Evolutionary conservation across 1,140 invertebrate species (phyloP), one percentile per base, ranked within the genome.

Genomic region (Pogonomyrmex californicus): DNA sequence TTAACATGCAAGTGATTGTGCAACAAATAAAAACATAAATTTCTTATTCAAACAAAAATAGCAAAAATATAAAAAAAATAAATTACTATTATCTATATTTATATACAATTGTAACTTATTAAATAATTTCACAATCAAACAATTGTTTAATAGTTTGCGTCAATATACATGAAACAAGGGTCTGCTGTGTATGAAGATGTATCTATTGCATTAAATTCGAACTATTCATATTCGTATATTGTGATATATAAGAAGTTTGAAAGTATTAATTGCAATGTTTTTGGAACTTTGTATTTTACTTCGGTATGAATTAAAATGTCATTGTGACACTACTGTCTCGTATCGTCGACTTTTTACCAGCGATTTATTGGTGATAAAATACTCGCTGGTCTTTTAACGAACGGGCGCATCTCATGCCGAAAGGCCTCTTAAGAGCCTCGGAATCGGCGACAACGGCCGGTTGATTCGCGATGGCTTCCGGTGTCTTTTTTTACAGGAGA

Each of bases 381-480:
- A 71, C 51, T 82, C 65, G 23, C 51, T 30, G 51, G 49, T 23
- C 65, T 56, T 82, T 73, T 73, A 82, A 82, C 66, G 51, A 82
- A 38, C 38, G 41, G 51, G 4, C 30, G 30, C 51, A 58, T 73
- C 51, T 73, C 66, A 41, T 41, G 66, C 51, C 79, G 66, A 82
- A 73, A 82, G 66, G 38, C 66, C 23, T 51, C 23, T 71, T 82
- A 71, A 68, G 51, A 44, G 38, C 36, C 66, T 44, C 38, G 12
- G 56, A 86, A 49, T 77, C 76, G 60, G 41, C 58, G 76, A 68
- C 78, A 81, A 77, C 79, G 90, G 87, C 49, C 89, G 51, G 51
- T 79, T 87, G 86, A 90, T 88, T 81, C 82, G 83, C 87, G 75
- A 88, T 79, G 87, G 87, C 82, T 91, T 91, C 87, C 89, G 86